Evolutionary conservation across 2,888 invertebrate species (phyloP), one percentile per base, ranked within the genome.

Genomic region (Caenorhabditis uteleia): DNA sequence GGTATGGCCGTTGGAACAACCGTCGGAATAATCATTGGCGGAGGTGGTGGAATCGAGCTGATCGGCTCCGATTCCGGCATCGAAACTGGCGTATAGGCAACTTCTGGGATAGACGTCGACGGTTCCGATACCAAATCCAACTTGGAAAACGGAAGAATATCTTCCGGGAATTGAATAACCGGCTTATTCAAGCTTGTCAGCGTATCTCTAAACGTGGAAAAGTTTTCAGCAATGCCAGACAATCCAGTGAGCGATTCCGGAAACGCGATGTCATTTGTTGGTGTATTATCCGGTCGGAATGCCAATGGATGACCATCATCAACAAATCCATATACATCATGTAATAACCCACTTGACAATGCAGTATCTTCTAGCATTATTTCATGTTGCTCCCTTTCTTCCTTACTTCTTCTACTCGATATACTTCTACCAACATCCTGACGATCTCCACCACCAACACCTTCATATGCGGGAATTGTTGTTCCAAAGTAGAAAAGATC

Each of bases 211-310:
- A n/a, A n/a, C n/a, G n/a, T n/a, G n/a, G n/a, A n/a, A n/a, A n/a
- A 58, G 34, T 49, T 39, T 10, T 56, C 43, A 42, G 44, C 23
- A 47, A 47, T 33, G 60, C 74, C 74, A 33, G 57, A 65, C 29
- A 74, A 48, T 40, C 72, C 66, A 0, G 74, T 71, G 14, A 74
- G 53, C n/a, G 54, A 62, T 25, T 62, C 64, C 1, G 74, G 74
- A 31, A 74, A 44, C 10, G 67, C 60, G 3, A 72, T 51, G 7
- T 55, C 55, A 21, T 55, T 51, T 2, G 51, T 50, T 10, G 46
- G 44, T 14, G 29, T 31, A 8, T 12, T 26, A n/a, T 53, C 39
- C 2, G 62, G 48, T 16, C 61, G 51, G 43, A 60, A 69, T 16
- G 64, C 58, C 12, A 72, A 54, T 10, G 69, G 69, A 56, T 72